phyloP scores from a whole-genome alignment of 2,797 vertebrate species.

The Sebastes elongatus region DNA sequence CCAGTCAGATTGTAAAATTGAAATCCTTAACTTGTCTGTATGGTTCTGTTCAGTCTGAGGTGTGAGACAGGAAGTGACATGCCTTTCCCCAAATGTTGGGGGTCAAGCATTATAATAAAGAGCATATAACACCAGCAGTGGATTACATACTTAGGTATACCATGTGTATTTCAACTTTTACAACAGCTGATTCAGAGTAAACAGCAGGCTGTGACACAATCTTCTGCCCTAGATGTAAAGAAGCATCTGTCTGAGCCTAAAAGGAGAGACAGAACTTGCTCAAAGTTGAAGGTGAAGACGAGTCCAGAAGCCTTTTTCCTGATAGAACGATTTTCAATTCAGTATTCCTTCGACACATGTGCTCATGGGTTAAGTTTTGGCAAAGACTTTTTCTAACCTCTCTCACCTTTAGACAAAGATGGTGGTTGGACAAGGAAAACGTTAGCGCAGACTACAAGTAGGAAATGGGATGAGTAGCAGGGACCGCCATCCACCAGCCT shows the following conservation, averaged over 20 bases:
- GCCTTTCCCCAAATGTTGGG: background rate
- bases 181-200: background rate
- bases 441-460: background rate
- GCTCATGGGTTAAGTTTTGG: background rate
- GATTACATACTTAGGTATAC: background rate
- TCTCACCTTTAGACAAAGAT: background rate
- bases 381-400: background rate
- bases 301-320: background rate
- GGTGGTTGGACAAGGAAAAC: background rate
- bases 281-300: background rate
- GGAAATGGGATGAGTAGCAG: background rate
- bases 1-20: background rate
- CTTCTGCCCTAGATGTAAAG: background rate
- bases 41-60: background rate
- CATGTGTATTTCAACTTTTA: background rate
- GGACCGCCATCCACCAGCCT: background rate
- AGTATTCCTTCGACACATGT: background rate
- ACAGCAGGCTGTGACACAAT: background rate
- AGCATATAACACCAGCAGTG: background rate
- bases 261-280: background rate
- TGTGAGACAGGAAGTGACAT: background rate
- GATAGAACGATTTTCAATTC: background rate
- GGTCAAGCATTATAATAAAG: background rate
- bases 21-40: background rate
- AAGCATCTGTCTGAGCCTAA: background rate